Base-by-base conservation (phyloP, 2,797 vertebrate genomes). In the Enteromius argenteus region DNA sequence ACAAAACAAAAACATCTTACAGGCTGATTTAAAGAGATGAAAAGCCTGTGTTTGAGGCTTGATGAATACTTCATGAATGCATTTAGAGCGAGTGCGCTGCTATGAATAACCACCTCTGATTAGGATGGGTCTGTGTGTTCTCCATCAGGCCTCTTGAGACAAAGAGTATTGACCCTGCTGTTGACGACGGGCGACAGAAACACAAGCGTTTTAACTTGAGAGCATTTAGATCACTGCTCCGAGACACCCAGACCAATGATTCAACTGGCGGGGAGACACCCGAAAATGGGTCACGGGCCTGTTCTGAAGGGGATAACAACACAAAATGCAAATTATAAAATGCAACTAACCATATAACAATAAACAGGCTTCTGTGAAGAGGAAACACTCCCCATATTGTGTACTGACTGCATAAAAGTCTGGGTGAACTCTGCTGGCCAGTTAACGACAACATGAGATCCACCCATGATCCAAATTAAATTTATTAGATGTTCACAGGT, bases 61-160 rank as follows among this genome's bases (percentile, higher is more conserved):
- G 86, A 89, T 86, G 81, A 88, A 88, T 87, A 86, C 79, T 88
- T 86, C 79, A 88, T 87, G 83, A 87, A 87, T 80, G 64, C 56
- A 51, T 88, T 88, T 85, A 81, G 74, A 84, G 68, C 14, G 27
- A 84, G 51, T 69, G 80, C 67, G 32, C 72, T 74, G 81, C 87
- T 80, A 68, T 84, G 84, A 89, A 89, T 85, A 82, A 81, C 19
- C n/a, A 35, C 58, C n/a, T 17, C 79, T 86, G 64, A 88, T 86
- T 82, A 88, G 77, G 77, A 85, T 71, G 32, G 69, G 83, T 51
- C 32, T 30, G 9, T 84, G 68, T 87, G 79, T 75, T 76, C 67
- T 62, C 78, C 58, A 49, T 23, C 67, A 84, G 79, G 68, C 49
- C 83, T 53, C 77, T 84, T 74, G 79, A 73, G 72, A 85, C 62